Percentiles rank a stretch among this genome's conserved stretches.
Evolutionary conservation across 2,113 vertebrate genomes (phyloP).

Genomic region (Mormyrus iriodes): DNA sequence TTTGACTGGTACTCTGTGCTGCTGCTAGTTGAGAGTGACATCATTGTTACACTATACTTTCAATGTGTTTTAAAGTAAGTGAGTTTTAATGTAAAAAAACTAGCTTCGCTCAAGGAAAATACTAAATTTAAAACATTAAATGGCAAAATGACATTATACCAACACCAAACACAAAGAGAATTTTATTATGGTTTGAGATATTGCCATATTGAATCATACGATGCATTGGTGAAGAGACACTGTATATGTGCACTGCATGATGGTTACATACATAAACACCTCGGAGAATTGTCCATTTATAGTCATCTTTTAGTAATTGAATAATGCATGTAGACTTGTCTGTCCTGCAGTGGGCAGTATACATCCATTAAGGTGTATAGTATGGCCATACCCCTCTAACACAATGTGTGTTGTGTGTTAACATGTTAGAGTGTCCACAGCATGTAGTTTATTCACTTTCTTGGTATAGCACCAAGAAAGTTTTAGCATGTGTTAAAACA

Average conservation of each 20-base stretch:
- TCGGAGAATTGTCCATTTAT: neutral
- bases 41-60: neutral
- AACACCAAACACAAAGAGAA: neutral
- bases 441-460: neutral
- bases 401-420: neutral
- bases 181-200: neutral
- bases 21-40: neutral
- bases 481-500: neutral
- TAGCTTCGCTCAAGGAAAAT: neutral
- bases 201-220: neutral
- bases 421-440: neutral
- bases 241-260: neutral
- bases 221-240: neutral
- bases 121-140: neutral
- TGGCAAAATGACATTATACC: neutral
- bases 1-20: neutral
- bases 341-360: neutral
- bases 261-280: neutral
- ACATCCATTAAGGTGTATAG: neutral
- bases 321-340: neutral
- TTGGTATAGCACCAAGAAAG: neutral
- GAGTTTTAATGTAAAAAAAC: neutral
- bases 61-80: neutral
- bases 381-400: neutral
- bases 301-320: neutral